Conservation (phyloP, 2,888 invertebrate genomes). For the Nineta flava region DNA sequence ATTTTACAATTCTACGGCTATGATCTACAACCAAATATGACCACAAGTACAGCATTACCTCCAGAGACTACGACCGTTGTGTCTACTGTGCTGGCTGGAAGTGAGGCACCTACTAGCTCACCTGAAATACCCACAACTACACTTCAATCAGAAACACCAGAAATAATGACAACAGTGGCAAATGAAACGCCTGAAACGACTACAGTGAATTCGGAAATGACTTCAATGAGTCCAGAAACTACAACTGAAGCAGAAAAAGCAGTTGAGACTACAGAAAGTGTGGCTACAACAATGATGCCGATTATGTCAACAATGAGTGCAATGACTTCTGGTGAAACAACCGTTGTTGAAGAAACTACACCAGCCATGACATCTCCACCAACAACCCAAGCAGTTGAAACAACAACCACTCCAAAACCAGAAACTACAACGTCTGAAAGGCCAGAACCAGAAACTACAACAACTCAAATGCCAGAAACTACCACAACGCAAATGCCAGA, state of each 20-base stretch:
- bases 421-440: background rate
- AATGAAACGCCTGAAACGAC: background rate
- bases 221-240: background rate
- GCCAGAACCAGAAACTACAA: background rate
- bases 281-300: background rate
- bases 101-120: background rate
- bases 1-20: conserved; percentile 67
- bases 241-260: background rate
- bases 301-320: background rate
- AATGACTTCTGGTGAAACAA: background rate
- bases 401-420: background rate
- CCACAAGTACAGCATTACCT: conserved; percentile 11
- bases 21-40: conserved; percentile 40
- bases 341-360: background rate
- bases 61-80: conserved; percentile 12
- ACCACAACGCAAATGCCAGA: background rate
- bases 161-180: background rate
- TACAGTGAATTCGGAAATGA: background rate
- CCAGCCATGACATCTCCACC: too few relatives aligned
- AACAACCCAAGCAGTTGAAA: background rate
- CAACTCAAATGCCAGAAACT: too few relatives aligned
- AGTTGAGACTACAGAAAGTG: background rate
- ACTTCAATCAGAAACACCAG: background rate
- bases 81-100: conserved; percentile 5
- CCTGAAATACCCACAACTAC: background rate